These are phyloP conservation scores for Chrysolina haemoptera DNA, from an alignment of 2,888 invertebrate genomes.

Conservation along the genomic window DNA sequence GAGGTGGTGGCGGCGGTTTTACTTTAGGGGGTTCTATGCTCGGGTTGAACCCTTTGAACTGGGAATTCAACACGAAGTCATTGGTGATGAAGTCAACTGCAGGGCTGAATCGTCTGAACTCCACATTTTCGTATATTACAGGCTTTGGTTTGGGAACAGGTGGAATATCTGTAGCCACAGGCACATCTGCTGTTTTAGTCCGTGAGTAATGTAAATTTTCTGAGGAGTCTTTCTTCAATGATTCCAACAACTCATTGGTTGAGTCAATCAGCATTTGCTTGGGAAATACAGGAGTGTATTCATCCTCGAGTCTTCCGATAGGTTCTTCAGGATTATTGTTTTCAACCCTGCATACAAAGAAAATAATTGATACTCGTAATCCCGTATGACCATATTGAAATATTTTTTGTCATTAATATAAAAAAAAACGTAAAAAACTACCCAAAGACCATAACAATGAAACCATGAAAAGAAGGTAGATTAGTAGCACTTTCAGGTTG, in stretches of 20 bases:
- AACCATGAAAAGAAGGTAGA: too few relatives aligned
- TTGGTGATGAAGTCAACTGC: conserved; percentile 62
- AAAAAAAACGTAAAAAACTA: too few relatives aligned
- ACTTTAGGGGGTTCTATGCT: conserved; percentile 75
- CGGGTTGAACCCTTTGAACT: conserved; percentile 74
- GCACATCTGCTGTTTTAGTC: conserved; percentile 24
- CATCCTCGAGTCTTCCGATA: conserved; percentile 24
- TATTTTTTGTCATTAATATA: too few relatives aligned
- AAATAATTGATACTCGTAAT: background rate
- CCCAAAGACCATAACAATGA: too few relatives aligned
- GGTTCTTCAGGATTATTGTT: conserved; percentile 32
- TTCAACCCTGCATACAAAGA: conserved; percentile 26
- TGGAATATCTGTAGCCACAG: conserved; percentile 35
- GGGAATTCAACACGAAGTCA: conserved; percentile 71
- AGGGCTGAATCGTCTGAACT: conserved; percentile 66
- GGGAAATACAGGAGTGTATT: background rate
- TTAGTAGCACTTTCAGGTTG: too few relatives aligned
- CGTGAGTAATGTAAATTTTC: conserved; percentile 49
- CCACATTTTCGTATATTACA: conserved; percentile 70
- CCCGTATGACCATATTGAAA: too few relatives aligned
- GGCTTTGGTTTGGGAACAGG: conserved; percentile 62
- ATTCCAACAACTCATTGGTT: conserved; percentile 69
- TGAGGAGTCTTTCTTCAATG: conserved; percentile 67
- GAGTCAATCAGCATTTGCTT: conserved; percentile 49
- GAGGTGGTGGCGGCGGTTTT: conserved; percentile 84